Conservation (phyloP, 1,140 invertebrate species). For the Linepithema humile region DNA sequence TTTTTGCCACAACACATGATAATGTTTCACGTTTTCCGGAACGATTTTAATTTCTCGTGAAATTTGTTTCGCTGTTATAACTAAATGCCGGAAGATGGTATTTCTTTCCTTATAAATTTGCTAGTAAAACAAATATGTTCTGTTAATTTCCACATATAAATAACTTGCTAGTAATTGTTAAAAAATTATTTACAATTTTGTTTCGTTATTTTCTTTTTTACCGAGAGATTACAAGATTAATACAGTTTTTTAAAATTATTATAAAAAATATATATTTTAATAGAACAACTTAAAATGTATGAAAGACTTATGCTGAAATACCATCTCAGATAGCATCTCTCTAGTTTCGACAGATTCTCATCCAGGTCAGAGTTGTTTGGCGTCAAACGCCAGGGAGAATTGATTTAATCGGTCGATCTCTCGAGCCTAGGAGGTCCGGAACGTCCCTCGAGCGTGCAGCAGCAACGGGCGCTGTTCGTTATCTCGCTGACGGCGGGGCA, state of each 20-base stretch:
- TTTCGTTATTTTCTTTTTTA: slow-evolving; percentile 7
- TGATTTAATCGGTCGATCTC: slow-evolving; percentile 58
- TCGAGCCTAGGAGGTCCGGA: slow-evolving; percentile 68
- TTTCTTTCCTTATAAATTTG: background rate
- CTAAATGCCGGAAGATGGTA: background rate
- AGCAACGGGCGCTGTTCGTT: slow-evolving; percentile 63
- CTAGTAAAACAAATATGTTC: background rate
- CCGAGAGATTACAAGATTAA: background rate
- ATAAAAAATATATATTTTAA: background rate
- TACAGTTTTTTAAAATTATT: background rate
- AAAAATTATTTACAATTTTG: background rate
- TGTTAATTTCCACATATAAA: background rate
- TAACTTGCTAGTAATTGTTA: background rate
- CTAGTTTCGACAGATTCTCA: background rate
- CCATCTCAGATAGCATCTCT: background rate
- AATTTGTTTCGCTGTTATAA: background rate
- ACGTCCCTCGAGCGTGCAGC: slow-evolving; percentile 31
- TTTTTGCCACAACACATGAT: slow-evolving; percentile 25
- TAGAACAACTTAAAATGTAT: background rate
- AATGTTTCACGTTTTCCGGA: slow-evolving; percentile 11
- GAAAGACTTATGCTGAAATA: background rate
- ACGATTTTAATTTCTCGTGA: background rate
- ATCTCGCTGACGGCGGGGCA: slow-evolving; percentile 53
- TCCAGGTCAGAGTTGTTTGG: slow-evolving; percentile 15
- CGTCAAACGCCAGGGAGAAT: slow-evolving; percentile 52